Evolutionary conservation across 2,888 invertebrate genomes (phyloP), one percentile per base, ranked within the genome.

Genomic region (Apodemia zela): DNA sequence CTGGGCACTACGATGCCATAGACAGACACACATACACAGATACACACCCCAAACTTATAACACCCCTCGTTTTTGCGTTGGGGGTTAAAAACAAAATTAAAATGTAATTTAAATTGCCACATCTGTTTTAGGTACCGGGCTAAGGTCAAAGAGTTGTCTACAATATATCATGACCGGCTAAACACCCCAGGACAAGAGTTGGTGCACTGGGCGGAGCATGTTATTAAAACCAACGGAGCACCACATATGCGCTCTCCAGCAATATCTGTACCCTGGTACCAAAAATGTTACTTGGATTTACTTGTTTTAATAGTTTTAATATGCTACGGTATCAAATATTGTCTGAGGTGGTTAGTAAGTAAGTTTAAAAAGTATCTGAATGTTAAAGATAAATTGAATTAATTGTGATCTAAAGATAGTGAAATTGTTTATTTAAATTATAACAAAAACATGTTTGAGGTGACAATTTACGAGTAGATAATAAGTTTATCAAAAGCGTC

Each of bases 121-220:
- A 47, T 60, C 8, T 10, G 35, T 66, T 63, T 18, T 65, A 79
- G 79, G 25, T 81, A 77, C 38, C 62, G 67, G 0, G 54, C 68
- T 13, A 73, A 49, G 47, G 72, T 61, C 0, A 69, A 71, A 38
- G 68, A 73, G 25, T 59, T 75, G 4, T 75, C 76, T 0, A 21
- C 60, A 1, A 67, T 76, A 3, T 76, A 72, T 65, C 74, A 77
- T 67, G 68, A 76, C 60, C 70, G 76, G 6, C 68, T 69, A 0
- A 62, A 66, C 15, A 4, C 69, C 0, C 75, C 77, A 11, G 70
- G 68, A 1, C 59, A 33, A 1, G 75, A 76, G 4, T 92, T 94
- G 18, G 82, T 93, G 33, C 72, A 73, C 62, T 75, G 78, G 74
- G 68, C 69, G 45, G 64, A 68, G 11, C 71, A 72, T 47, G 73